These are phyloP conservation scores for Notothenia coriiceps DNA, from an alignment of 2,113 vertebrate species.

Conservation along the genomic window DNA sequence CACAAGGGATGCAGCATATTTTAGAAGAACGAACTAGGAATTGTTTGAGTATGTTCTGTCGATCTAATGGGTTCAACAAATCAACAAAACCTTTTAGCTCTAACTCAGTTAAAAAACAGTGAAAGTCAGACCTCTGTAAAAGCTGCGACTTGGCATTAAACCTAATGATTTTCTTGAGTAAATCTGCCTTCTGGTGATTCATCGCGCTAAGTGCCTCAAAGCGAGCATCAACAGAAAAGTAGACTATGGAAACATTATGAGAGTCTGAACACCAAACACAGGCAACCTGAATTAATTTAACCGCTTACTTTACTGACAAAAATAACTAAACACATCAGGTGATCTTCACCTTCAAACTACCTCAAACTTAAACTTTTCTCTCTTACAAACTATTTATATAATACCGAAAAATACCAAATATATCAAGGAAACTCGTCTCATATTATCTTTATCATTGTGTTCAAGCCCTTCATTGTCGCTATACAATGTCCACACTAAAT, in stretches of 20 bases:
- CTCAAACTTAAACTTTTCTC: not conserved
- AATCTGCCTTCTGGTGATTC: not conserved
- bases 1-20: too few species aligned
- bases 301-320: too few species aligned
- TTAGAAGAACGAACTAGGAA: too few species aligned
- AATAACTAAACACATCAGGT: too few species aligned
- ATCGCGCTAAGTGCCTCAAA: not conserved
- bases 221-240: not conserved
- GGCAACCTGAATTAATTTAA: too few species aligned
- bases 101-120: not conserved
- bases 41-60: too few species aligned
- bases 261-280: too few species aligned
- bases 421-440: not conserved
- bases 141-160: not conserved
- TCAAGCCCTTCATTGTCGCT: not conserved
- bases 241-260: too few species aligned
- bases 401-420: not conserved
- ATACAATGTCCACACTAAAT: not conserved
- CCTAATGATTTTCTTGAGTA: too few species aligned
- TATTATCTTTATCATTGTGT: not conserved
- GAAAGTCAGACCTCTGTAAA: not conserved
- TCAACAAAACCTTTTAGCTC: too few species aligned
- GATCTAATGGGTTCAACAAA: too few species aligned
- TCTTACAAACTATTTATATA: not conserved
- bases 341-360: too few species aligned